Base-by-base conservation (phyloP, 1,140 invertebrate species). In the Conus betulinus region DNA sequence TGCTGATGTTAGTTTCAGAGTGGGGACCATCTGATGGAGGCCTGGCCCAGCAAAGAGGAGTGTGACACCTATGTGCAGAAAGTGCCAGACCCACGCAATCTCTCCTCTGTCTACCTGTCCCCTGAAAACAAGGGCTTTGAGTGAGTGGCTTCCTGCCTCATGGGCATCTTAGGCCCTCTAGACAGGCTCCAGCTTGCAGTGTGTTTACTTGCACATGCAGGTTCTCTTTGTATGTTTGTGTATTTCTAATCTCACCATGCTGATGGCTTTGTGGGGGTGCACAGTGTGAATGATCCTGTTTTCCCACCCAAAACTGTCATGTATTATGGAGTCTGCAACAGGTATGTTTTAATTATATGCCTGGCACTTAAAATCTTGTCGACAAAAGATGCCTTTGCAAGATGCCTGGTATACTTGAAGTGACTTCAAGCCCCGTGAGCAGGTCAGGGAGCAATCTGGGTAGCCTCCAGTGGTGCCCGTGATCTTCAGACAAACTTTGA, bases 101-200 rank as follows among this genome's bases (percentile, higher is more conserved):
- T 94, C 51, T 95, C 95, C 52, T 94, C 95, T 27, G 95, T 97
- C 13, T 97, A 97, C 94, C 94, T 97, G 89, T 96, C 97, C 2
- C 97, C 97, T 84, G 97, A 97, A 94, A 97, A 97, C 94, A 97
- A 97, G 94, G 97, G 97, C 86, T 96, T 97, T 94, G 96, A 96
- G 97, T 97, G 96, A 96, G 96, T 92, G 51, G 27, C 25, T n/a
- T 78, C n/a, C 23, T 78, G 39, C 39, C 39, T 39, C 39, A 39
- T 39, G 39, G 39, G 39, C 39, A 39, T 39, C 63, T 39, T 71
- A 71, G 63, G 63, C 63, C 1, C 3, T 71, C 1, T n/a, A 71
- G 15, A 71, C 63, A 71, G 15, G 15, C 39, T 39, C 39, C 39
- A 39, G 39, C 39, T 39, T 39, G 39, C 39, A 39, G 39, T 39